Conservation (phyloP, 2,113 vertebrate genomes). For the Scomber japonicus region DNA sequence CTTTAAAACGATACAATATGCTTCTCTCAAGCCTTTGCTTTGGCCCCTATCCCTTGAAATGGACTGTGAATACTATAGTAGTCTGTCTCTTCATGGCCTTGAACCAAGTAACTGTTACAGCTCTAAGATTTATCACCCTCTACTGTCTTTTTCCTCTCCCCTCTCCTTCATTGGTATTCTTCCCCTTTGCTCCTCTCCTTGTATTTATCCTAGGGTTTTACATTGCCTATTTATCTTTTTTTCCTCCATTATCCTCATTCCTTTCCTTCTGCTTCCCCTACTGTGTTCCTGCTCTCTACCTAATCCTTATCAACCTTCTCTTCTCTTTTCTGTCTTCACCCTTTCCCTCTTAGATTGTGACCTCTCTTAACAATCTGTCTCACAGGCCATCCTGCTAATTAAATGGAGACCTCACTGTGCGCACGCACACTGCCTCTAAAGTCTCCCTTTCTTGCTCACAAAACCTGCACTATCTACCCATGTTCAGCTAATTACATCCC, state of each 20-base stretch:
- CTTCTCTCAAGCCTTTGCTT: slow-evolving; percentile 34
- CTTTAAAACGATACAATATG: slow-evolving; percentile 46
- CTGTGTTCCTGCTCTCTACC: slow-evolving; percentile 29
- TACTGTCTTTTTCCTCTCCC: slow-evolving; percentile 6
- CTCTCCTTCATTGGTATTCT: slow-evolving; percentile 45
- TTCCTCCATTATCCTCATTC: neutral
- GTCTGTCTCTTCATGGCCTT: slow-evolving; percentile 48
- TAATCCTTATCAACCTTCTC: slow-evolving; percentile 60
- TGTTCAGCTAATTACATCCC: slow-evolving; percentile 80
- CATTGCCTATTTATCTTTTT: slow-evolving; percentile 51
- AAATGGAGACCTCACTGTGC: slow-evolving; percentile 69
- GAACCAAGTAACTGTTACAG: slow-evolving; percentile 46
- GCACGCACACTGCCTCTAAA: slow-evolving; percentile 46
- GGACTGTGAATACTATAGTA: slow-evolving; percentile 50
- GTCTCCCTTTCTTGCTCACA: slow-evolving; percentile 58
- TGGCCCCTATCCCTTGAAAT: slow-evolving; percentile 38
- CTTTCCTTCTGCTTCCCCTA: neutral
- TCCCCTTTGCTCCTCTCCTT: slow-evolving; percentile 44
- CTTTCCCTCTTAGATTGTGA: slow-evolving; percentile 33
- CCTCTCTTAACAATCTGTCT: slow-evolving; percentile 53
- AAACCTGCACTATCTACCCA: slow-evolving; percentile 65
- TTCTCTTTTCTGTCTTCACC: slow-evolving; percentile 32
- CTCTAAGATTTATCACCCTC: slow-evolving; percentile 64
- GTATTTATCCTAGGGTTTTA: slow-evolving; percentile 40
- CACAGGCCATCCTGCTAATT: slow-evolving; percentile 75